These are phyloP conservation scores for Monarcha castaneiventris DNA, from an alignment of 2,113 vertebrate genomes.

Conservation along the genomic window DNA sequence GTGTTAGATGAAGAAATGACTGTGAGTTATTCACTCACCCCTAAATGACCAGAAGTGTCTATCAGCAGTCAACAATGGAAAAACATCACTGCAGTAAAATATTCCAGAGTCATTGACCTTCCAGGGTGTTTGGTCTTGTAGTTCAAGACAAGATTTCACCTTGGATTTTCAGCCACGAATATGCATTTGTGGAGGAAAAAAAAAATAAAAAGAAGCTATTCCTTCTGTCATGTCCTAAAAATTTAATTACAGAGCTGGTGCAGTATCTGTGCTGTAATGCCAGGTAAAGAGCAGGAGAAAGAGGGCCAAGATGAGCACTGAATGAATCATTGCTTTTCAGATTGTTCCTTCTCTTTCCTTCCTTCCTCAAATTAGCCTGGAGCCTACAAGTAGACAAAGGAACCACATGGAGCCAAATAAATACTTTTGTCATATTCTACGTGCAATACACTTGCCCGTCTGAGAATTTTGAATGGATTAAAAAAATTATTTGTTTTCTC, in stretches of 20 bases:
- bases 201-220: not conserved
- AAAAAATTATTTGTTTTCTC: not conserved
- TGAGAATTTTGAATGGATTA: not conserved
- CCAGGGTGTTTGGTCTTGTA: not conserved
- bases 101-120: not conserved
- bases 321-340: not conserved
- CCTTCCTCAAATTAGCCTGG: not conserved
- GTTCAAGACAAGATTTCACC: not conserved
- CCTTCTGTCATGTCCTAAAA: not conserved
- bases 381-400: not conserved
- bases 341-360: not conserved
- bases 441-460: fast-evolving
- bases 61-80: fast-evolving
- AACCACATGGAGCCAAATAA: not conserved
- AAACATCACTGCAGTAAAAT: not conserved
- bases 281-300: not conserved
- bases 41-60: not conserved
- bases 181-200: not conserved
- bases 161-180: not conserved
- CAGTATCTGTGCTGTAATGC: not conserved
- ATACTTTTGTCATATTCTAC: not conserved
- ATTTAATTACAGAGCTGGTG: not conserved
- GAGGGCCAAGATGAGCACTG: not conserved
- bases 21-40: not conserved
- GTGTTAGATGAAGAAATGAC: not conserved